Percentiles rank a stretch among this genome's conserved stretches.
Conservation (phyloP, 2,113 vertebrate genomes). For the Pardalotus punctatus region DNA sequence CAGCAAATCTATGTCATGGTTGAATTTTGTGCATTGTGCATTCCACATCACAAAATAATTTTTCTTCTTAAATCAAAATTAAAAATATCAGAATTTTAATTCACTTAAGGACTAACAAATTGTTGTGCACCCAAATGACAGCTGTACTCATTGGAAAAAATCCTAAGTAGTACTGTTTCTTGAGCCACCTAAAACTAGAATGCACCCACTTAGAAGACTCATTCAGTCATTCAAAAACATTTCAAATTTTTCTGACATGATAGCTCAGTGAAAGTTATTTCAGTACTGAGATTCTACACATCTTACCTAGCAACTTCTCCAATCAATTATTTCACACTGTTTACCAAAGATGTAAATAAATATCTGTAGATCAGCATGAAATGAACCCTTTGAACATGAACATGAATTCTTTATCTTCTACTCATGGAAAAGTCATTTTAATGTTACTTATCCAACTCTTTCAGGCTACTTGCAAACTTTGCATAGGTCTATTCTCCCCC, state of each 20-base stretch:
- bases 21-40: neutral
- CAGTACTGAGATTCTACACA: neutral
- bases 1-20: fast-evolving
- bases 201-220: neutral
- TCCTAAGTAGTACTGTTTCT: neutral
- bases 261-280: neutral
- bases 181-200: neutral
- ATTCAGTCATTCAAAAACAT: neutral
- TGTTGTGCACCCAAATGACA: neutral
- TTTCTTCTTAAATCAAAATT: neutral
- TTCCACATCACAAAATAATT: neutral
- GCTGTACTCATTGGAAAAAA: neutral
- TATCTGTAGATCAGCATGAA: neutral
- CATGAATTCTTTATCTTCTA: neutral
- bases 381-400: neutral
- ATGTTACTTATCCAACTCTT: neutral
- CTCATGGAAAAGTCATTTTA: neutral
- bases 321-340: neutral
- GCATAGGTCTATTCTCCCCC: fast-evolving
- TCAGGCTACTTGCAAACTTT: neutral
- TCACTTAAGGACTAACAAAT: neutral
- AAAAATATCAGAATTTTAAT: neutral
- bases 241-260: neutral
- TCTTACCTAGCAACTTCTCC: neutral
- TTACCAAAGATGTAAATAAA: neutral